Base-by-base conservation (phyloP, 2,797 vertebrate genomes). In the Pangasius larnaudii region DNA sequence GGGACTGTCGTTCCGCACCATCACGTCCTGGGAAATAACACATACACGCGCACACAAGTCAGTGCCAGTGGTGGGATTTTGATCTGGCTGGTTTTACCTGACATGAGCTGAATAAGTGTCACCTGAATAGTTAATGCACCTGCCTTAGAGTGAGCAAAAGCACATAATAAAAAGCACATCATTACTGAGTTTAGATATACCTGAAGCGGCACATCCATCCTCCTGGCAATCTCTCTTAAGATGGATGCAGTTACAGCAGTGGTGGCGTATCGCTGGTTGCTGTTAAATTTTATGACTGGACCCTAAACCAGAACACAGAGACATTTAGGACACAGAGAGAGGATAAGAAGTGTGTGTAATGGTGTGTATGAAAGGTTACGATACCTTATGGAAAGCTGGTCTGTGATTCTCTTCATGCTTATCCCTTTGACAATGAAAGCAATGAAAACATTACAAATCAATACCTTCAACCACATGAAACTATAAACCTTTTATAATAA, bases 341-440 rank as follows among this genome's bases (percentile, higher is more conserved):
- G 5, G 9, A 80, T 42, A 51, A 65, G 4, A 16, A 14, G 4
- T 69, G 42, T 59, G 59, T 78, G 69, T 83, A 58, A 10, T 19
- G 11, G 71, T n/a, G 72, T 86, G 63, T 51, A 14, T 33, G 18
- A 53, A 83, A 30, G 33, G 16, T 81, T 33, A 33, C 13, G 53
- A 56, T 92, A 99, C 98, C 97, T 99, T 99, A 94, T 99, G 98
- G 94, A 99, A 98, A 5, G 96, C 91, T 0, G 98, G 98, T 42
- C 97, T 96, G 93, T 99, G 98, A 93, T 99, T 99, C 88, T 99
- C 98, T 56, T 99, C 98, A 1, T 99, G 98, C 86, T 99, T 99
- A 90, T 99, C 98, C 88, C 98, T 99, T 91, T 49, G 49, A 83
- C 13, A 88, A 65, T 30, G 24, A 90, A 82, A 19, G 72, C 33